phyloP scores from a whole-genome alignment of 1,140 invertebrate genomes.

The Acyrthosiphon pisum region DNA sequence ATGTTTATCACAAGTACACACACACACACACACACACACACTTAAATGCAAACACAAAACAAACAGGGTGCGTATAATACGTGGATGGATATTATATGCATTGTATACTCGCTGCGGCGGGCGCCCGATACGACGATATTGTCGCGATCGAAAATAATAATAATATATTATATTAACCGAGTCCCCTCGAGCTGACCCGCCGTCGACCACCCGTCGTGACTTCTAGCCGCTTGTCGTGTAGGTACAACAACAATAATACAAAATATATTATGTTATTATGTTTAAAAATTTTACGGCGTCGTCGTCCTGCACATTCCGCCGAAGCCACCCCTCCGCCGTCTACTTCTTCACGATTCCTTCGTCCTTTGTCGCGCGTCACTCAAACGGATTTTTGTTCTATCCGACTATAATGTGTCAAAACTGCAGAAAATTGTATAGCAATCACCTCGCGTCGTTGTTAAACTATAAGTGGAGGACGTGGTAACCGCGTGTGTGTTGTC shows the following conservation, averaged over 20 bases:
- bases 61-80: background rate
- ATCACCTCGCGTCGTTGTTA: background rate
- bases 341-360: background rate
- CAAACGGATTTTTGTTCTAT: background rate
- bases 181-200: background rate
- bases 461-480: background rate
- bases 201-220: conserved; percentile 43
- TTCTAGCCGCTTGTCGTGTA: background rate
- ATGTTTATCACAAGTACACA: conserved; percentile 28
- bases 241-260: conserved; percentile 18
- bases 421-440: background rate
- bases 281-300: background rate
- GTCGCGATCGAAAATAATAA: conserved; percentile 36
- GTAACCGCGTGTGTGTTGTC: too few relatives aligned
- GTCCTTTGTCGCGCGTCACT: background rate
- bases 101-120: conserved; percentile 23
- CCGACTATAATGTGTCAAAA: background rate
- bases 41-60: conserved; percentile 6
- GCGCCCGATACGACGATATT: conserved; percentile 29
- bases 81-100: background rate
- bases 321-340: background rate
- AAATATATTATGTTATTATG: conserved; percentile 18
- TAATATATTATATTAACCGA: background rate
- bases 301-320: background rate
- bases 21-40: background rate